phyloP scores from a whole-genome alignment of 2,888 invertebrate species.

The Isoperla grammatica region DNA sequence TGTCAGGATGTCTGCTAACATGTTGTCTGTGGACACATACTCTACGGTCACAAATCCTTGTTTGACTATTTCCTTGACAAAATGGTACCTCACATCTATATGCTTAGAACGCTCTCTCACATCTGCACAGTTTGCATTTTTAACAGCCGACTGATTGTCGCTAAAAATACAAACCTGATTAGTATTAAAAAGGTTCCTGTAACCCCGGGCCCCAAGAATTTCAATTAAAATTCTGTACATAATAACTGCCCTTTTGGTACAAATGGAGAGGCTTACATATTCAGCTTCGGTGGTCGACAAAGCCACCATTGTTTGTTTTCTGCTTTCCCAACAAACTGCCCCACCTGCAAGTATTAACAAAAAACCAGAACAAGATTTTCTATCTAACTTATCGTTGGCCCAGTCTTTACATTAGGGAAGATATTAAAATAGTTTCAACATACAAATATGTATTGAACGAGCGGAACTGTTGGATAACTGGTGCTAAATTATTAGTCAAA shows the following conservation, averaged over 20 bases:
- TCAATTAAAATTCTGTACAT: slow-evolving; percentile 1
- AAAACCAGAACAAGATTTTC: slow-evolving; percentile 8
- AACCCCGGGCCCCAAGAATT: not conserved
- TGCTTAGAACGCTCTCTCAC: slow-evolving; percentile 3
- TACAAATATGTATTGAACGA: too few relatives aligned
- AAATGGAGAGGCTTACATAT: slow-evolving; percentile 5
- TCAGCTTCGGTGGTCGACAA: slow-evolving; percentile 9
- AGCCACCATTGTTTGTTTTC: slow-evolving; percentile 8
- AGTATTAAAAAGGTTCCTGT: too few relatives aligned
- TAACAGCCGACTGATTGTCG: slow-evolving; percentile 7
- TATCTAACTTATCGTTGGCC: not conserved
- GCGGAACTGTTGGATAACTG: too few relatives aligned
- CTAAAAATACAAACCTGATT: not conserved
- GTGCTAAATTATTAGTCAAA: too few relatives aligned
- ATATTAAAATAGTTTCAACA: too few relatives aligned
- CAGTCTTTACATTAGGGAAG: too few relatives aligned
- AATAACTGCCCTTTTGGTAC: not conserved
- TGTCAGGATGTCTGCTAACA: not conserved
- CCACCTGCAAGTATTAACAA: not conserved
- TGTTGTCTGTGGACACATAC: not conserved
- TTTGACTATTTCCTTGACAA: not conserved
- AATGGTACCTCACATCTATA: slow-evolving; percentile 13
- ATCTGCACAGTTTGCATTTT: not conserved
- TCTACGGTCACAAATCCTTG: not conserved
- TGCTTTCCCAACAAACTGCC: not conserved